Evolutionary conservation across 2,113 vertebrate genomes (phyloP).

Genomic region (Scophthalmus maximus): DNA sequence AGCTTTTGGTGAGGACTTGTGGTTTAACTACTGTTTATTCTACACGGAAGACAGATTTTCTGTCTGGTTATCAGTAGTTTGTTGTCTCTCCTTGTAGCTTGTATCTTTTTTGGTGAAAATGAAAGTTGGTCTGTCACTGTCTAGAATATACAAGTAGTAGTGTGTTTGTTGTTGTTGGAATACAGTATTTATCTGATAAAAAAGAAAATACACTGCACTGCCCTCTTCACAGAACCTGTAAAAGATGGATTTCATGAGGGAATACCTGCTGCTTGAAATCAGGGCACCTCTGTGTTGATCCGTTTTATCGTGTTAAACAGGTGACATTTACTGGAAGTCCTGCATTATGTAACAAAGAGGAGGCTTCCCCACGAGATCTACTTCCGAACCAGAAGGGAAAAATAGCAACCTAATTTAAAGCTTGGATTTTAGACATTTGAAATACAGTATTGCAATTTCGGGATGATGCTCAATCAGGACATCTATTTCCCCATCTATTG

Average conservation of each 20-base stretch:
- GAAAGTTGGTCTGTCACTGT: neutral
- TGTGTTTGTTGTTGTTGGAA: neutral
- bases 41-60: too few species aligned
- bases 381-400: neutral
- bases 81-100: too few species aligned
- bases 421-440: neutral
- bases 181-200: too few species aligned
- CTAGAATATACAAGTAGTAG: neutral
- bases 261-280: slow-evolving; percentile 10
- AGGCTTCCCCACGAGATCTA: neutral
- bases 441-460: too few species aligned
- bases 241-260: slow-evolving; percentile 23
- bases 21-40: too few species aligned
- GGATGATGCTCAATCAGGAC: too few species aligned
- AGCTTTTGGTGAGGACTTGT: too few species aligned
- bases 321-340: slow-evolving; percentile 8
- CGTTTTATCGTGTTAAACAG: slow-evolving; percentile 8
- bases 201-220: neutral
- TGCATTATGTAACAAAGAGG: slow-evolving; percentile 2
- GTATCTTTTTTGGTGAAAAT: neutral
- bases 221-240: neutral
- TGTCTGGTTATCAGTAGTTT: neutral
- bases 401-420: neutral
- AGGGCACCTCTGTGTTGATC: slow-evolving; percentile 12
- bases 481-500: neutral